Conservation (phyloP, 2,113 vertebrate species). For the Taxidea taxus region DNA sequence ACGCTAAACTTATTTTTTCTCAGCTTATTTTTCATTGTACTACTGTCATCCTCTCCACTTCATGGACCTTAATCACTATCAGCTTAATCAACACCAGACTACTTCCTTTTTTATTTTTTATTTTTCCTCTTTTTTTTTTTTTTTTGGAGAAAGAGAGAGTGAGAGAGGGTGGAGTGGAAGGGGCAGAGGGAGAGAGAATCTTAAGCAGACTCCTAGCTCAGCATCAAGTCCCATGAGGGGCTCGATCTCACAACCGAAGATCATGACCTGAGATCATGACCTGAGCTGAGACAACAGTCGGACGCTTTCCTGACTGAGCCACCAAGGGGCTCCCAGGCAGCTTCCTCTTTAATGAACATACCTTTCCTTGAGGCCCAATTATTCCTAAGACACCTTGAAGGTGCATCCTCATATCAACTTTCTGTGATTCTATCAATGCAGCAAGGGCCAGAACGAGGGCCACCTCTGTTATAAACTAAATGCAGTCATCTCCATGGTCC, state of each 20-base stretch:
- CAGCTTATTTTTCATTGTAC: background rate
- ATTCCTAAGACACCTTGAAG: background rate
- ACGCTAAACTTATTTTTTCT: background rate
- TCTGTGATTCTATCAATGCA: background rate
- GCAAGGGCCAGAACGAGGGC: background rate
- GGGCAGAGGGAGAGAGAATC: background rate
- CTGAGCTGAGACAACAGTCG: background rate
- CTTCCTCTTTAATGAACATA: background rate
- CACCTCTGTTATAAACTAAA: background rate
- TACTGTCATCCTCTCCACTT: background rate
- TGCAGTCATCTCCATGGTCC: background rate
- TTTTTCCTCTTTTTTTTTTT: background rate
- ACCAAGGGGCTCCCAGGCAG: background rate
- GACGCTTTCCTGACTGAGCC: background rate
- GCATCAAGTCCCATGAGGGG: background rate
- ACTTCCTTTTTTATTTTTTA: too few species aligned
- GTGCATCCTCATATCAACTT: background rate
- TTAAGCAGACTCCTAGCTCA: background rate
- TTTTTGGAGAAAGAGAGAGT: background rate
- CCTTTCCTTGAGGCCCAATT: background rate
- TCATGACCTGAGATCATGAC: background rate
- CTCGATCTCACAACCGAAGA: background rate
- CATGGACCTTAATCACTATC: background rate
- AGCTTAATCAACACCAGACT: background rate
- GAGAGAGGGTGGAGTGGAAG: background rate